Base-by-base conservation (phyloP, 2,888 invertebrate genomes). In the Glyphotaelius pellucidus region DNA sequence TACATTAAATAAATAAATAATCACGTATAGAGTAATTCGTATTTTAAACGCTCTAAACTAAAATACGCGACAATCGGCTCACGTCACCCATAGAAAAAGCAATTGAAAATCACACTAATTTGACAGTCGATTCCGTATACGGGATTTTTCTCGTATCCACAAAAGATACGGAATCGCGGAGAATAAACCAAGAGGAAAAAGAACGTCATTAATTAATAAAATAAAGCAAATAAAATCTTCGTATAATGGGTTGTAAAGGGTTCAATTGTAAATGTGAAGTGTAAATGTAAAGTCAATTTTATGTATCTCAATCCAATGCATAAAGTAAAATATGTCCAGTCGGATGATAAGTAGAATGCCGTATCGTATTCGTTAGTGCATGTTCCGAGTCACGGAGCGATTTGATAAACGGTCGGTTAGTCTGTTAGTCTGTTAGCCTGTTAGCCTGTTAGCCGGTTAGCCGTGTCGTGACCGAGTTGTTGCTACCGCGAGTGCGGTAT, bases 321-420 rank as follows among this genome's bases (percentile, higher is more conserved):
- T 67, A 67, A 67, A 67, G 67, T 67, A 67, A 67, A 87, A 52
- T 67, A 31, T 31, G 87, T 47, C 87, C 87, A 52, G 31, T 87
- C 87, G 67, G n/a, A 80, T 79, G 79, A 89, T 89, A 67, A 79
- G 79, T n/a, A 11, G 79, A 80, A 79, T 30, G 79, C 67, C 88
- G 88, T 89, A 89, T 89, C 88, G 81, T 81, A 90, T 81, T 90
- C 81, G 81, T 81, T 90, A 81, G 90, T 81, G 81, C 47, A 90
- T 42, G 90, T 81, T 31, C 42, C 15, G 52, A 90, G 90, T 90
- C 90, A 90, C 90, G 88, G 89, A 91, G 52, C 91, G 88, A 83
- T 91, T 89, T 91, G 91, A 91, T 91, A 91, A 91, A 91, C 89
- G 91, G 88, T 47, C 87, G 87, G 67, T 67, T 67, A 67, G 67